Percentiles rank a stretch among this genome's conserved stretches.
Conservation (phyloP, 2,797 vertebrate genomes). For the Rhadinocentrus ornatus region DNA sequence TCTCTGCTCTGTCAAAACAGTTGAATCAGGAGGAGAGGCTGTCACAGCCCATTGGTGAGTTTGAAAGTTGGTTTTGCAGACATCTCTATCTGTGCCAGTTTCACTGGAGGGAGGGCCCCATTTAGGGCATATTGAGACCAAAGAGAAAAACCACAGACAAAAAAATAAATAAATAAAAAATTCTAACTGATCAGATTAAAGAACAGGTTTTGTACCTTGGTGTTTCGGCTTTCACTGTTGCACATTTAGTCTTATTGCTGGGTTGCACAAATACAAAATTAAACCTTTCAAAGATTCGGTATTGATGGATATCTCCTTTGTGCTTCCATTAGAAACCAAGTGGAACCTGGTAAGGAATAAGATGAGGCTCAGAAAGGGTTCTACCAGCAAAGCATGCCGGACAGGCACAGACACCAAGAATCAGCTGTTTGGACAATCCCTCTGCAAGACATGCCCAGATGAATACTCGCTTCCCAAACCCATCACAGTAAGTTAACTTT, state of each 20-base stretch:
- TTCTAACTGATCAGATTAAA: conserved; percentile 13
- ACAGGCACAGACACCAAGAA: conserved; percentile 71
- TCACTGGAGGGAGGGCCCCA: conserved; percentile 18
- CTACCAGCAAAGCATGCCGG: conserved; percentile 46
- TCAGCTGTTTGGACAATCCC: conserved; percentile 88
- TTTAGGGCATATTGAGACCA: conserved; percentile 20
- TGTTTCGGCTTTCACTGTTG: neutral
- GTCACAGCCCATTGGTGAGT: conserved; percentile 88
- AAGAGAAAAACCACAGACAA: conserved; percentile 34
- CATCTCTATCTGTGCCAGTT: neutral
- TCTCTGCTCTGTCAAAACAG: conserved; percentile 64
- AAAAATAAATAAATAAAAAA: no score
- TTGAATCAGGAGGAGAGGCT: conserved; percentile 76
- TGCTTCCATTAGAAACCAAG: conserved; percentile 79
- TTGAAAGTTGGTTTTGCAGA: conserved; percentile 66
- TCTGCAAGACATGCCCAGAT: conserved; percentile 84
- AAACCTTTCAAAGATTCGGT: neutral
- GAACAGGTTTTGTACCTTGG: neutral
- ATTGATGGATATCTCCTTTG: conserved; percentile 44
- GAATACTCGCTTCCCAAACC: conserved; percentile 85
- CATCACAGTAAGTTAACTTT: conserved; percentile 82
- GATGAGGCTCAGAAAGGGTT: conserved; percentile 75
- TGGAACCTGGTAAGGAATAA: conserved; percentile 82
- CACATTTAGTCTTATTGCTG: neutral
- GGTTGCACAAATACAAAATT: neutral